phyloP scores from a whole-genome alignment of 2,888 invertebrate species.

The Sycophila texana region DNA sequence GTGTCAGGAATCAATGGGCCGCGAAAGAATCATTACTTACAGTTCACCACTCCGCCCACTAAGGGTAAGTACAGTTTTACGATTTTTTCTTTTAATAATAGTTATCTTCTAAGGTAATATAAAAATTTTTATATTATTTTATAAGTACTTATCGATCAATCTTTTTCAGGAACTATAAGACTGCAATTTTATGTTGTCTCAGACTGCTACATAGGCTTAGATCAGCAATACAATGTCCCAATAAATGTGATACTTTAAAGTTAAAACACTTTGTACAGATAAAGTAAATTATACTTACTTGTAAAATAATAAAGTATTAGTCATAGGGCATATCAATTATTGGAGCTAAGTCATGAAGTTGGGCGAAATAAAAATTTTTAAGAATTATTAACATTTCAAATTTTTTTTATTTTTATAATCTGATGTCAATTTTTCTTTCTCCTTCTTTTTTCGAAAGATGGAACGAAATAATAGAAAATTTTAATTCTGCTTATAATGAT shows the following conservation, averaged over 20 bases:
- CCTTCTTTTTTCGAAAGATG: conserved; percentile 25
- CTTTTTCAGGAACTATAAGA: conserved; percentile 81
- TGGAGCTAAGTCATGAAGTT: conserved; percentile 17
- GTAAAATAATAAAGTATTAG: conserved; percentile 37
- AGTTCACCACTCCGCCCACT: conserved; percentile 80
- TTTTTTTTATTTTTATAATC: conserved; percentile 54
- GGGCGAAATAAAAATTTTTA: conserved; percentile 32
- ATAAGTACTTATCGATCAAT: background rate
- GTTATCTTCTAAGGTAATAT: background rate
- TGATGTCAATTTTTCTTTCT: conserved; percentile 32
- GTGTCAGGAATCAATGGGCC: conserved; percentile 78
- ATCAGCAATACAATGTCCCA: conserved; percentile 87
- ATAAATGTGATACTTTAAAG: conserved; percentile 71
- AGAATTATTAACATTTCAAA: conserved; percentile 38
- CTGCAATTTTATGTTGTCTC: conserved; percentile 92
- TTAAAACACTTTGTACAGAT: conserved; percentile 20
- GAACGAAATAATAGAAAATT: conserved; percentile 40
- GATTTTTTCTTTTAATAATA: too few relatives aligned
- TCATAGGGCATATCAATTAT: conserved; percentile 20
- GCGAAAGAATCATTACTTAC: conserved; percentile 77
- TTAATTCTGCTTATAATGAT: conserved; percentile 36
- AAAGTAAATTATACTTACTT: conserved; percentile 40
- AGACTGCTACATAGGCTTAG: conserved; percentile 94
- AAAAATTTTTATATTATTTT: background rate
- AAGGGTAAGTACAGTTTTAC: conserved; percentile 71